Evolutionary conservation across 2,797 vertebrate genomes (phyloP).

Genomic region (Thaleichthys pacificus): DNA sequence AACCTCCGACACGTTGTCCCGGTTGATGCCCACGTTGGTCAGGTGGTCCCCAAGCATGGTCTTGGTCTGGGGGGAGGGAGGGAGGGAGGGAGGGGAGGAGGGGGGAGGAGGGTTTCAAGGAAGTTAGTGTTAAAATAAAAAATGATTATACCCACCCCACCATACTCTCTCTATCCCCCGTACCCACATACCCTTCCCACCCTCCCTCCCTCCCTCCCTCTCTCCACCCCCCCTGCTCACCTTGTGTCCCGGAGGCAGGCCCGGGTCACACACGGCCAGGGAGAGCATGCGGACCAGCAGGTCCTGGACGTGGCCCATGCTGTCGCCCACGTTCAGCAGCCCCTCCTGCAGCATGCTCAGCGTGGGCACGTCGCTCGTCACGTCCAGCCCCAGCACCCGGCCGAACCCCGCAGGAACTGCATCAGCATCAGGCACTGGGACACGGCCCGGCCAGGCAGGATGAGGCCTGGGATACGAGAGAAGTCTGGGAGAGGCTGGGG

Average conservation of each 20-base stretch:
- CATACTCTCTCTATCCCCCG: neutral
- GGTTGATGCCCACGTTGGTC: slow-evolving; percentile 93
- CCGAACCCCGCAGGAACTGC: slow-evolving; percentile 95
- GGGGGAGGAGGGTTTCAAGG: neutral
- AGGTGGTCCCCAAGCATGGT: slow-evolving; percentile 96
- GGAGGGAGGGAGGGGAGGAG: too few relatives aligned
- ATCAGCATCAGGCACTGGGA: slow-evolving; percentile 97
- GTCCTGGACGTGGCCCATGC: slow-evolving; percentile 96
- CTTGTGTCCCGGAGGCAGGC: slow-evolving; percentile 92
- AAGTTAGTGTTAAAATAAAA: neutral
- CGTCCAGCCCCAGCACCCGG: slow-evolving; percentile 93
- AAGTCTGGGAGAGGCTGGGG: slow-evolving; percentile 90
- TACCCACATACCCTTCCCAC: too few relatives aligned
- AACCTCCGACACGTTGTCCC: slow-evolving; percentile 97
- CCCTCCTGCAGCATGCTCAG: slow-evolving; percentile 93
- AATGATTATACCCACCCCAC: neutral
- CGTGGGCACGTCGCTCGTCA: slow-evolving; percentile 86
- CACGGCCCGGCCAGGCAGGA: slow-evolving; percentile 89
- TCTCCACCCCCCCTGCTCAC: slow-evolving; percentile 59
- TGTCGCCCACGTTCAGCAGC: slow-evolving; percentile 92
- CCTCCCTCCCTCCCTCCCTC: too few relatives aligned
- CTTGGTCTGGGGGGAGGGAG: slow-evolving; percentile 80
- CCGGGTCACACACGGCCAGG: slow-evolving; percentile 93
- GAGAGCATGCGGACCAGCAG: slow-evolving; percentile 93
- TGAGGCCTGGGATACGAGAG: slow-evolving; percentile 90